A percentile compares a stretch with the other conserved stretches of the same genome.
phyloP scores from a whole-genome alignment of 1,140 invertebrate genomes.

The Monochamus saltuarius region DNA sequence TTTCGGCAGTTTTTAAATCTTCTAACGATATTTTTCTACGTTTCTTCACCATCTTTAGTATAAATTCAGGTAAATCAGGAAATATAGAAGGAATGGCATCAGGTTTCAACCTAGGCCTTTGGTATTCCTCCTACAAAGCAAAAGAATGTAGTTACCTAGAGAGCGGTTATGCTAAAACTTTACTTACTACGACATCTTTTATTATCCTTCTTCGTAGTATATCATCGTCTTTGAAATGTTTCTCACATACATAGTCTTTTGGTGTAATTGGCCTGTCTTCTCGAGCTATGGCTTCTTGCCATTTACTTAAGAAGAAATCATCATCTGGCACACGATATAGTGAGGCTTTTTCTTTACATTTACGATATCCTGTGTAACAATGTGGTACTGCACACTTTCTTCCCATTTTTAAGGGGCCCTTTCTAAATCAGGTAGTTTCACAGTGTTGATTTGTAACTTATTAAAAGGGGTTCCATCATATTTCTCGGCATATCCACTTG shows the following conservation, averaged over 20 bases:
- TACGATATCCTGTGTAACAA: constrained; percentile 23
- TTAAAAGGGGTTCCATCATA: too few relatives aligned
- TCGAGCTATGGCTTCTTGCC: constrained; percentile 21
- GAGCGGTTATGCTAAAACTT: background rate
- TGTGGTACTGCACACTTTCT: constrained; percentile 20
- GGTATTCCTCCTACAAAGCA: constrained; percentile 20
- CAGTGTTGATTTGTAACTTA: too few relatives aligned
- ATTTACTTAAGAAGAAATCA: constrained; percentile 20
- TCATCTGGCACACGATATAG: constrained; percentile 21
- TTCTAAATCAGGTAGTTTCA: too few relatives aligned
- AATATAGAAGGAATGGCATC: constrained; percentile 23
- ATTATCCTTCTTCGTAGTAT: constrained; percentile 16
- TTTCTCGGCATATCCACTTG: too few relatives aligned
- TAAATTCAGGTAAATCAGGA: constrained; percentile 20
- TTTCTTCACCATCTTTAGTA: constrained; percentile 21
- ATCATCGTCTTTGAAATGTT: constrained; percentile 23
- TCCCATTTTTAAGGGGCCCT: constrained; percentile 10
- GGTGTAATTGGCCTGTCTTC: constrained; percentile 22
- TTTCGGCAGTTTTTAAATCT: background rate
- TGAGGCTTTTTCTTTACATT: constrained; percentile 15
- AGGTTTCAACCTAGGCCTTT: constrained; percentile 21
- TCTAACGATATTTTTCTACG: constrained; percentile 10
- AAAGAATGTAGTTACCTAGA: background rate
- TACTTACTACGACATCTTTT: constrained; percentile 17
- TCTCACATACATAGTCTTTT: constrained; percentile 22